These are phyloP conservation scores for Calameuta pallipes DNA, from an alignment of 2,888 invertebrate genomes.

Conservation along the genomic window DNA sequence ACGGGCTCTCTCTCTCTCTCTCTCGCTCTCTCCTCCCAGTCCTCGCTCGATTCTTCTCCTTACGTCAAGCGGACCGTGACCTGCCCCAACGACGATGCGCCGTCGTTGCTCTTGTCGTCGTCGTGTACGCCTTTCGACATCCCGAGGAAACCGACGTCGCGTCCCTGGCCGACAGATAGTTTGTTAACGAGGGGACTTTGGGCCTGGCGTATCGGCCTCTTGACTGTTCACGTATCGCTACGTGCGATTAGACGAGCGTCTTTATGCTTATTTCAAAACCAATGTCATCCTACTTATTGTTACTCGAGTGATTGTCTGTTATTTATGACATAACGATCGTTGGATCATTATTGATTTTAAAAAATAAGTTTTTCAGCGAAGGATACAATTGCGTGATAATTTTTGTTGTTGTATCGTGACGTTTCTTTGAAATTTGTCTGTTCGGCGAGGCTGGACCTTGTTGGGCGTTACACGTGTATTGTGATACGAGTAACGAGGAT, in stretches of 20 bases:
- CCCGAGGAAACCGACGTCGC: background rate
- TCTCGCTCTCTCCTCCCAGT: background rate
- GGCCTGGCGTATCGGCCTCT: background rate
- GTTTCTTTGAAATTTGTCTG: background rate
- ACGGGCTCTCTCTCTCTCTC: too few relatives aligned
- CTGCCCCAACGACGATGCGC: conserved; percentile 2
- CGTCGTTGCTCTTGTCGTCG: background rate
- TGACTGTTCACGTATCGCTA: too few relatives aligned
- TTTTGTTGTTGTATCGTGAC: too few relatives aligned
- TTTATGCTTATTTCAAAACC: background rate
- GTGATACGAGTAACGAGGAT: background rate
- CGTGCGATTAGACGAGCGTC: background rate
- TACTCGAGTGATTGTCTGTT: too few relatives aligned
- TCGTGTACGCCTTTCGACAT: background rate
- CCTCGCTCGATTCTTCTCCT: conserved; percentile 7
- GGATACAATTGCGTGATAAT: background rate
- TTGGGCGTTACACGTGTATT: background rate
- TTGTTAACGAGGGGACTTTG: background rate
- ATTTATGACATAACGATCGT: background rate
- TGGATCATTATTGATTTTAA: background rate
- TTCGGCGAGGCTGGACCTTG: background rate
- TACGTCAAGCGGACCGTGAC: conserved; percentile 4
- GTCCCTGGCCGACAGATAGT: background rate
- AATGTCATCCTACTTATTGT: too few relatives aligned
- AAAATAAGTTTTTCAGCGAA: background rate